These are phyloP conservation scores for Drosophila kuntzei DNA, from an alignment of 2,888 invertebrate genomes.

Conservation along the genomic window DNA sequence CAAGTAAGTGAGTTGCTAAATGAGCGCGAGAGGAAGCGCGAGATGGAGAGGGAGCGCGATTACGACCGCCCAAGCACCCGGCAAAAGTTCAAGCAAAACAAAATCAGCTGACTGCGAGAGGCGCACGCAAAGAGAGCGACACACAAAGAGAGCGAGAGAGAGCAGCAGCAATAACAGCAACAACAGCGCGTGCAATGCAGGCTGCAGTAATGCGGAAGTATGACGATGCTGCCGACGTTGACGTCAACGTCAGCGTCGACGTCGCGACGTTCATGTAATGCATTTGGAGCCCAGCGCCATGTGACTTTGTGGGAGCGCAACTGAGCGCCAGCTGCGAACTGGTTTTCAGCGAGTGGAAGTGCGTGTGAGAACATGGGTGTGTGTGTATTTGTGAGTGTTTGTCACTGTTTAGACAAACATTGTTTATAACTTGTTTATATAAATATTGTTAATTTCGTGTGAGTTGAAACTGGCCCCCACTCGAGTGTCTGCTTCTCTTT, in stretches of 20 bases:
- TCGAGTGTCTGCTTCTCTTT: conserved; percentile 30
- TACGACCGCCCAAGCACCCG: conserved; percentile 46
- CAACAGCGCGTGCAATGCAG: conserved; percentile 46
- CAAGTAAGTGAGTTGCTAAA: conserved; percentile 14
- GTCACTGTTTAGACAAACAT: conserved; percentile 78
- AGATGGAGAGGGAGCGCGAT: conserved; percentile 13
- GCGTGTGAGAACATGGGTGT: conserved; percentile 43
- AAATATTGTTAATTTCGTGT: conserved; percentile 76
- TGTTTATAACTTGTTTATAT: conserved; percentile 80
- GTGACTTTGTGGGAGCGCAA: conserved; percentile 57
- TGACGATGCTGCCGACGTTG: conserved; percentile 14
- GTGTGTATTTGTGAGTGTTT: conserved; percentile 58
- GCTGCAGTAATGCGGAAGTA: conserved; percentile 74
- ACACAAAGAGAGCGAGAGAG: conserved; percentile 13
- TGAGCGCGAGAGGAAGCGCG: conserved; percentile 23
- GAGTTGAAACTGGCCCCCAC: conserved; percentile 54
- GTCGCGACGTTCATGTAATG: conserved; percentile 66
- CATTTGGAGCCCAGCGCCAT: conserved; percentile 52
- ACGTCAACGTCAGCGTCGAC: conserved; percentile 20
- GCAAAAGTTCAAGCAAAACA: conserved; percentile 80
- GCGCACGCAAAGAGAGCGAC: conserved; percentile 28
- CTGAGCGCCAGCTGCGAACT: conserved; percentile 59
- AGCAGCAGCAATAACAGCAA: conserved; percentile 15
- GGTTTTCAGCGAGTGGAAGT: conserved; percentile 58
- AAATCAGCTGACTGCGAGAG: conserved; percentile 73